Base-by-base conservation (phyloP, 2,797 vertebrate species). In the Bradypodion pumilum region DNA sequence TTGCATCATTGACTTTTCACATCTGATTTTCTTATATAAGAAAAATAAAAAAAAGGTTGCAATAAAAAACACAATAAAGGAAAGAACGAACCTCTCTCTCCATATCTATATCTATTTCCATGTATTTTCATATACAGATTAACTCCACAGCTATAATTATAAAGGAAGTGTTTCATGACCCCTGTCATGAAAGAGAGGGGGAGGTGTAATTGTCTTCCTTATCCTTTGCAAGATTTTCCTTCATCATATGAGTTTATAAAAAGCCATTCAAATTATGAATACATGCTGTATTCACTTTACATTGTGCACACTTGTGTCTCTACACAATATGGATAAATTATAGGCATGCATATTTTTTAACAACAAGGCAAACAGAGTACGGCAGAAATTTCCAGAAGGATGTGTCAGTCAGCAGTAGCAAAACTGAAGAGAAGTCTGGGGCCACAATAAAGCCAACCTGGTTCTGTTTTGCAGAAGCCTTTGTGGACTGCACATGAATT, bases 1-100 rank as follows among this genome's bases (percentile, higher is more conserved):
- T 90, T 90, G 91, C 90, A 90, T 87, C 87, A n/a, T 60, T 85
- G 89, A 75, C 84, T 90, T 91, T 40, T 93, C 89, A 83, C 65
- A 85, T 84, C 82, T 3, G 72, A 62, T 90, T 93, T 83, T 86
- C 68, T 66, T 85, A 78, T 12, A 73, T 83, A 89, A 60, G 60
- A 83, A 88, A 23, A 56, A 68, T 5, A 68, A 73, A 73, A 82
- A 27, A 69, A 21, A 88, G 85, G 69, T 60, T 16, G 82, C 83
- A 62, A 69, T 62, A 8, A 42, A 72, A 74, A 44, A 77, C n/a
- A 66, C n/a, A 21, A 72, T 0, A 27, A 82, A 85, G 32, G 56
- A 82, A 7, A 80, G 42, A 66, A 75, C 68, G n/a, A n/a, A n/a
- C n/a, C n/a, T n/a, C n/a, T n/a, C n/a, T n/a, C n/a, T n/a, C n/a